phyloP scores from a whole-genome alignment of 2,888 invertebrate genomes.

The Dicycla oo region DNA sequence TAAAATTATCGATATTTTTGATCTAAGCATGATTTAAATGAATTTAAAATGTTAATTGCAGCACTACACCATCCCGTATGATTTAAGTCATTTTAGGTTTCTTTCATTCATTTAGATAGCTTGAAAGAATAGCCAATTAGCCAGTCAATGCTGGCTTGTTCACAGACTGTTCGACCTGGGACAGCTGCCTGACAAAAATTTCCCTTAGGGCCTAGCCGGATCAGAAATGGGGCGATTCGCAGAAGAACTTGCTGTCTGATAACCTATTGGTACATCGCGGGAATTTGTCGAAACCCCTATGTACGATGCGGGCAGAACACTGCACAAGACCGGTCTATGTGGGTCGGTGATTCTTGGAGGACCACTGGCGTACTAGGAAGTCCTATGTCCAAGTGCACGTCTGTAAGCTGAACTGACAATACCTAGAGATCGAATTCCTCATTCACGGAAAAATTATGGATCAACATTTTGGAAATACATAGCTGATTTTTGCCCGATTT shows the following conservation, averaged over 20 bases:
- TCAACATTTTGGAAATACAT: not conserved
- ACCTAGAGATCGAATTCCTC: not conserved
- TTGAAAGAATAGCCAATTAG: not conserved
- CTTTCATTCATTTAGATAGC: slow-evolving; percentile 7
- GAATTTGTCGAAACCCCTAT: not conserved
- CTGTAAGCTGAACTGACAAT: not conserved
- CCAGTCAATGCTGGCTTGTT: not conserved
- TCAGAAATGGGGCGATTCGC: not conserved
- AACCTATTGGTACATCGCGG: not conserved
- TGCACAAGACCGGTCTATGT: not conserved
- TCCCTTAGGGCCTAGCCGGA: not conserved
- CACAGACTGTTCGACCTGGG: not conserved
- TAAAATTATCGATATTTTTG: no score
- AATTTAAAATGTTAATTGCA: slow-evolving; percentile 12
- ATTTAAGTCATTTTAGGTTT: slow-evolving; percentile 25
- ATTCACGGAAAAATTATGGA: not conserved
- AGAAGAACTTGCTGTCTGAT: not conserved
- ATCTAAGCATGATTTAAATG: slow-evolving; percentile 40
- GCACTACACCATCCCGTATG: slow-evolving; percentile 59
- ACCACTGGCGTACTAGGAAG: not conserved
- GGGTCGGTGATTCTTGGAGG: not conserved
- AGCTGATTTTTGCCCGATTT: not conserved
- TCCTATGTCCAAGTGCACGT: not conserved
- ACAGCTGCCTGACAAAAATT: not conserved
- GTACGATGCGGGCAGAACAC: not conserved